These are phyloP conservation scores for Drosophila mayaguana DNA, from an alignment of 2,888 invertebrate species.

Conservation along the genomic window DNA sequence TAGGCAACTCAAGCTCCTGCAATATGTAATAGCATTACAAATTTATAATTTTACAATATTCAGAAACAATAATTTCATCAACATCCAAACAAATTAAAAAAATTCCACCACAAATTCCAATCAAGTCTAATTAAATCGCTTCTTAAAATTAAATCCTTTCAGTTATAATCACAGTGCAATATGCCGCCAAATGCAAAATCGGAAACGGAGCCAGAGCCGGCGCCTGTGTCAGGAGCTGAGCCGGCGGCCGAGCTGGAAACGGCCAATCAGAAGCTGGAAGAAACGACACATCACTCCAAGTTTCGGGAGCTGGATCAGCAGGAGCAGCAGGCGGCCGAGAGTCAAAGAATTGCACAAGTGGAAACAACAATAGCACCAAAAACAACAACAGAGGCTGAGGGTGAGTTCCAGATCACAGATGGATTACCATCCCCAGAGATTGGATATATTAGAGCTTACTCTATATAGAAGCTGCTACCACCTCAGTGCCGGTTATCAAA, in stretches of 20 bases:
- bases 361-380: conserved; percentile 76
- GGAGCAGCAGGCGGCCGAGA: conserved; percentile 67
- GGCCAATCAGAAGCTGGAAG: conserved; percentile 78
- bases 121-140: not conserved
- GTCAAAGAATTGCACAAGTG: conserved; percentile 79
- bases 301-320: conserved; percentile 75
- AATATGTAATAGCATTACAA: too few species aligned
- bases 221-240: conserved; percentile 67
- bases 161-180: conserved; percentile 69
- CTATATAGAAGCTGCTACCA: conserved; percentile 69
- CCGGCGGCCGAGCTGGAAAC: conserved; percentile 70
- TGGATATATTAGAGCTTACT: not conserved
- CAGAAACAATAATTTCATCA: too few species aligned
- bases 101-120: too few species aligned
- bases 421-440: too few species aligned
- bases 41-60: too few species aligned
- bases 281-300: conserved; percentile 77
- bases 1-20: too few species aligned
- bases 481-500: conserved; percentile 78
- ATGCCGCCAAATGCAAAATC: conserved; percentile 83
- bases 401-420: conserved; percentile 38
- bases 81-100: too few species aligned
- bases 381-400: conserved; percentile 80
- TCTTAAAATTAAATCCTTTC: conserved; percentile 8
- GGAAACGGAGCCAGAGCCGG: conserved; percentile 77